Conservation (phyloP, 2,888 invertebrate genomes). For the Eristalis intricaria region DNA sequence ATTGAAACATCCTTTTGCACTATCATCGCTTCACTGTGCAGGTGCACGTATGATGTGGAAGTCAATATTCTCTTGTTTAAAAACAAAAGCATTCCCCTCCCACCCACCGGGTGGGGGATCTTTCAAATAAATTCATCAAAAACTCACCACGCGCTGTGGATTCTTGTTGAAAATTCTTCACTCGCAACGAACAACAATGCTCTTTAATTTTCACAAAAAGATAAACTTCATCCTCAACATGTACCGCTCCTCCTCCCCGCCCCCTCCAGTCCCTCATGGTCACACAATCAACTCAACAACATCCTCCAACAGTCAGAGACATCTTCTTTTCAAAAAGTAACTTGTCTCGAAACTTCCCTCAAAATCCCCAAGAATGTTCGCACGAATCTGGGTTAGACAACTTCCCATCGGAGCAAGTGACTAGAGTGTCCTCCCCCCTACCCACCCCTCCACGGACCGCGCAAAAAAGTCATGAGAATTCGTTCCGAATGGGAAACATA, state of each 20-base stretch:
- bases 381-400: conserved; percentile 67
- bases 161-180: conserved; percentile 28
- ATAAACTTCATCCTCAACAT: conserved; percentile 17
- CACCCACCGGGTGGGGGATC: neutral
- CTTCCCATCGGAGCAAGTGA: conserved; percentile 47
- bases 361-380: conserved; percentile 60
- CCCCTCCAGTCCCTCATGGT: neutral
- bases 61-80: neutral
- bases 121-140: conserved; percentile 3
- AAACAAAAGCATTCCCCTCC: neutral
- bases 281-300: conserved; percentile 29
- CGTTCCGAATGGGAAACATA: conserved; percentile 62
- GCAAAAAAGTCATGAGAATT: conserved; percentile 57
- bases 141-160: neutral
- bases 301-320: conserved; percentile 26
- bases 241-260: neutral
- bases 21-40: neutral
- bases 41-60: neutral
- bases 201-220: conserved; percentile 56
- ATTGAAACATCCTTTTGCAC: neutral
- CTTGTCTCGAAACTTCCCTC: conserved; percentile 65
- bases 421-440: conserved; percentile 17
- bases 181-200: conserved; percentile 49
- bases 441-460: neutral
- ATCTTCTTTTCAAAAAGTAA: conserved; percentile 48